Percentiles rank a stretch among this genome's conserved stretches.
These are phyloP conservation scores for Lumbricus terrestris DNA, from an alignment of 2,888 invertebrate species.

Conservation along the genomic window DNA sequence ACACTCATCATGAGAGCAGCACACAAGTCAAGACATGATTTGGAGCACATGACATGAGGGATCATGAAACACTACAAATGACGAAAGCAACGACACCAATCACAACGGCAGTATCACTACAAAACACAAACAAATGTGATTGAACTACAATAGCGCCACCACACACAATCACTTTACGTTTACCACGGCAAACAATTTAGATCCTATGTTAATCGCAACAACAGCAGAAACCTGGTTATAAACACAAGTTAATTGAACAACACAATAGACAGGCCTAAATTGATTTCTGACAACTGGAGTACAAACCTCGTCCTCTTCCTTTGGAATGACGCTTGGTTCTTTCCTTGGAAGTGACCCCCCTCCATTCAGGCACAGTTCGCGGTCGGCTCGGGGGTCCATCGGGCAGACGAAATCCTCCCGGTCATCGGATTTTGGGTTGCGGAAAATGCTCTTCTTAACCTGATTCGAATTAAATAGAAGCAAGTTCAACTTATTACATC, in stretches of 20 bases:
- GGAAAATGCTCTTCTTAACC: conserved; percentile 20
- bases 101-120: not conserved
- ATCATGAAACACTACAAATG: not conserved
- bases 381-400: conserved; percentile 16
- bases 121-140: not conserved
- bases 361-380: conserved; percentile 9
- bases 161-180: not conserved
- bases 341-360: not conserved
- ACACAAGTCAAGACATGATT: not conserved
- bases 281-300: not conserved
- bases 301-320: conserved; percentile 8
- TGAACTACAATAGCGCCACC: not conserved
- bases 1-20: not conserved
- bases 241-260: not conserved
- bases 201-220: not conserved
- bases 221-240: not conserved
- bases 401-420: conserved; percentile 22
- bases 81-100: not conserved
- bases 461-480: not conserved
- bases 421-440: conserved; percentile 15
- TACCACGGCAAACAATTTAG: not conserved
- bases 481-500: not conserved
- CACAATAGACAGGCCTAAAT: not conserved
- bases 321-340: conserved; percentile 5
- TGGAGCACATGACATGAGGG: not conserved